Conservation (phyloP, 2,113 vertebrate genomes). For the Triplophysa dalaica region DNA sequence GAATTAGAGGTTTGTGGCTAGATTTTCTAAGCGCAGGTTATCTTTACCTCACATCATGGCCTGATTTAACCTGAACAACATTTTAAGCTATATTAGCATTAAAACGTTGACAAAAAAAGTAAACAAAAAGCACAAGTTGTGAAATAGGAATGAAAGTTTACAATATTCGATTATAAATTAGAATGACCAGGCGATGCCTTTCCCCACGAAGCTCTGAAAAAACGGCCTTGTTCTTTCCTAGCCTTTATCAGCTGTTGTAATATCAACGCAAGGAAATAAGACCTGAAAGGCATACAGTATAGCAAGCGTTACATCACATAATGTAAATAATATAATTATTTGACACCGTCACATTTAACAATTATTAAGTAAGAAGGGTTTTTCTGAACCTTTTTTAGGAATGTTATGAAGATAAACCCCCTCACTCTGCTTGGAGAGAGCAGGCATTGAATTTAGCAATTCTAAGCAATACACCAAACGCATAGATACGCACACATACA, state of each 20-base stretch:
- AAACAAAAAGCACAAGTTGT: slow-evolving; percentile 63
- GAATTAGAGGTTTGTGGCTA: slow-evolving; percentile 42
- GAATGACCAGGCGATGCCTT: not conserved
- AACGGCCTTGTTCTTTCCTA: slow-evolving; percentile 57
- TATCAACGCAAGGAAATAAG: slow-evolving; percentile 39
- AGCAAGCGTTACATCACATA: slow-evolving; percentile 51
- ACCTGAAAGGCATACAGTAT: slow-evolving; percentile 60
- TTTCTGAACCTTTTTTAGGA: not conserved
- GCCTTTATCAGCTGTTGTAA: slow-evolving; percentile 51
- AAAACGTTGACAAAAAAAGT: not conserved
- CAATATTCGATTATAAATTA: slow-evolving; percentile 15
- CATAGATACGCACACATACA: not conserved
- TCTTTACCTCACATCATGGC: slow-evolving; percentile 64
- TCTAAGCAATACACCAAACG: slow-evolving; percentile 1
- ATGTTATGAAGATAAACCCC: not conserved
- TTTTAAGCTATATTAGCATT: slow-evolving; percentile 25
- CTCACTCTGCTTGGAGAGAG: slow-evolving; percentile 1
- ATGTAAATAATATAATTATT: slow-evolving; percentile 52
- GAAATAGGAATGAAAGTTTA: slow-evolving; percentile 25
- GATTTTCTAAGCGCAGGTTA: slow-evolving; percentile 48
- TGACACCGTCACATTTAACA: slow-evolving; percentile 11
- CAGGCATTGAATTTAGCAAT: not conserved
- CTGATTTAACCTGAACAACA: slow-evolving; percentile 35
- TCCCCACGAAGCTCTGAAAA: slow-evolving; percentile 32
- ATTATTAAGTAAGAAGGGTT: not conserved